Conservation (phyloP, 2,113 vertebrate genomes). For the Hippocampus zosterae region DNA sequence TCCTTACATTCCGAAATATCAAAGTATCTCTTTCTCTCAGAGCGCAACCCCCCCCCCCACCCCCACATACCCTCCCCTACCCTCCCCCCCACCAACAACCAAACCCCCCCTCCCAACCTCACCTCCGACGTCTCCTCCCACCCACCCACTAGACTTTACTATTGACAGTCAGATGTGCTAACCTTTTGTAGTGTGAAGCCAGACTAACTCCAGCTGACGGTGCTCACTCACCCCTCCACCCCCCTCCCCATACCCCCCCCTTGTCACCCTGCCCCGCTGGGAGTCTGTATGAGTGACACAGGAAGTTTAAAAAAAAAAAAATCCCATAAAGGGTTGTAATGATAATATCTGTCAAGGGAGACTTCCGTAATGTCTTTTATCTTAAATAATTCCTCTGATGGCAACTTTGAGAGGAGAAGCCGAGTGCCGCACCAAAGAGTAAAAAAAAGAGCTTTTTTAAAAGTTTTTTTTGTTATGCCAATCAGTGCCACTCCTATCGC, state of each 20-base stretch:
- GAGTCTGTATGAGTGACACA: conserved; percentile 67
- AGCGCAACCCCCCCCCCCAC: conserved; percentile 68
- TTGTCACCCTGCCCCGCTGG: conserved; percentile 65
- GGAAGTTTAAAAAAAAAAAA: conserved; percentile 57
- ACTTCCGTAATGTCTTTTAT: conserved; percentile 87
- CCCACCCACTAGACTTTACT: conserved; percentile 80
- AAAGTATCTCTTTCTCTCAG: conserved; percentile 99
- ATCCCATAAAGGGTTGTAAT: conserved; percentile 87
- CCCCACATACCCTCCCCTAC: conserved; percentile 31
- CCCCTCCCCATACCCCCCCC: conserved; percentile 59
- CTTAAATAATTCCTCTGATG: conserved; percentile 94
- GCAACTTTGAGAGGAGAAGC: conserved; percentile 83
- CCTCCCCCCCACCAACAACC: not conserved
- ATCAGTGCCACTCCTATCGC: conserved; percentile 87
- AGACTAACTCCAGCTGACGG: conserved; percentile 91
- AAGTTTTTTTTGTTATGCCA: conserved; percentile 85
- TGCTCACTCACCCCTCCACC: conserved; percentile 69
- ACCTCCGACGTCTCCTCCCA: conserved; percentile 67
- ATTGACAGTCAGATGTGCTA: conserved; percentile 99
- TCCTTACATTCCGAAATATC: conserved; percentile 99
- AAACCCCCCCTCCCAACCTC: conserved; percentile 73
- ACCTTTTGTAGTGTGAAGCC: conserved; percentile 98
- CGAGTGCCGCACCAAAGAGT: conserved; percentile 45
- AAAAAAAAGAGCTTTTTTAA: conserved; percentile 73
- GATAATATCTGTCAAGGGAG: conserved; percentile 86